Percentiles rank a stretch among this genome's conserved stretches.
These are phyloP conservation scores for Ornithoptera alexandrae DNA, from an alignment of 2,888 invertebrate genomes.

Conservation along the genomic window DNA sequence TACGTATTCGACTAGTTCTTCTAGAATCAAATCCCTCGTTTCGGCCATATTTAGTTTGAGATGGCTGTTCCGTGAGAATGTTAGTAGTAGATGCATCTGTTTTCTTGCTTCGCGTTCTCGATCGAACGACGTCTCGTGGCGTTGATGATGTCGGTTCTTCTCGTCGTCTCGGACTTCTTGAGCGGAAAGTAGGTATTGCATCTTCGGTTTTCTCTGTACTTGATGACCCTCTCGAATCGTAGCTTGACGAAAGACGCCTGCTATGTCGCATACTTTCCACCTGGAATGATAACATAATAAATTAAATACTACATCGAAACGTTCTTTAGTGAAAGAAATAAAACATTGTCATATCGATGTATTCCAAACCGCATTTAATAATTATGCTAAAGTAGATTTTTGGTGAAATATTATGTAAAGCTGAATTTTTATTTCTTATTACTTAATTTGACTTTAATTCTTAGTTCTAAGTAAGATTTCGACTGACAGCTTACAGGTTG, in stretches of 20 bases:
- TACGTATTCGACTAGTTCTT: constrained; percentile 62
- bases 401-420: too few species aligned
- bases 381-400: too few species aligned
- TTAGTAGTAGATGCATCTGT: constrained; percentile 38
- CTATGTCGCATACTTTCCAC: constrained; percentile 57
- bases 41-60: constrained; percentile 43
- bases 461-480: too few species aligned
- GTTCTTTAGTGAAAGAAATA: not conserved
- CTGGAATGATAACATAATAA: constrained; percentile 52
- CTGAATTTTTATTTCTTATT: too few species aligned
- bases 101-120: constrained; percentile 53
- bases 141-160: constrained; percentile 46
- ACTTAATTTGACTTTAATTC: too few species aligned
- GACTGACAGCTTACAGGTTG: too few species aligned
- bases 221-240: constrained; percentile 44
- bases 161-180: constrained; percentile 55
- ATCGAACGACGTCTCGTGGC: constrained; percentile 45
- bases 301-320: not conserved
- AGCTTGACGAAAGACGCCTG: constrained; percentile 53
- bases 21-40: constrained; percentile 67
- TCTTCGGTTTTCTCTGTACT: constrained; percentile 48
- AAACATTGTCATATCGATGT: too few species aligned
- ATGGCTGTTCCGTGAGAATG: constrained; percentile 41
- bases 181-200: constrained; percentile 51
- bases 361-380: too few species aligned